Base-by-base conservation (phyloP, 2,797 vertebrate species). In the Rhynchotus rufescens region DNA sequence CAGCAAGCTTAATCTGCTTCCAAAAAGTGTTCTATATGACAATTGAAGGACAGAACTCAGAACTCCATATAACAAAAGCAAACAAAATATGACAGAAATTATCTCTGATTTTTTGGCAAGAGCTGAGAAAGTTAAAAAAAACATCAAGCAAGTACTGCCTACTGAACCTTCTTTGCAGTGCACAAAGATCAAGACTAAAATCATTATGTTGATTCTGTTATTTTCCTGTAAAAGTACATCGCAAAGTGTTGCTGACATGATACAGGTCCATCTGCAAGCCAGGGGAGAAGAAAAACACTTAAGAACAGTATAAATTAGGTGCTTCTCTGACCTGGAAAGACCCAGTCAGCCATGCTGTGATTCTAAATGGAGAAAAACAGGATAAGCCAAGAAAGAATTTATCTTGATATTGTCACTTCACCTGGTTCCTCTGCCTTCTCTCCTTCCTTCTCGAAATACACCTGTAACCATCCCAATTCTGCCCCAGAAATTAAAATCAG, bases 251-350 rank as follows among this genome's bases (percentile, higher is more conserved):
- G 30, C 40, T 72, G 84, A 51, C 88, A 81, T 20, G 65, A 61
- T 90, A 62, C 54, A 73, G 67, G 89, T 94, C 77, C 82, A 67
- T 90, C 86, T 95, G 88, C 84, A 80, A 92, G 52, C n/a, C 79
- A n/a, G 20, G 32, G 36, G 19, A 89, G 57, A 91, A 94, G 90
- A 93, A 96, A 94, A 86, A 82, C 84, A 93, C 89, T 96, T 95
- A 95, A 93, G 82, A 92, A 75, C 26, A 68, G 82, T 89, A 89
- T 81, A 85, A 93, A 95, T 96, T 87, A 86, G 34, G 47, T 92
- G 51, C 74, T 94, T 75, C 86, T 89, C 60, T 81, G 60, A 80
- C 73, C 77, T 94, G 88, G 52, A 85, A 94, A 83, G 78, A 78
- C 87, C 52, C 76, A 87, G 68, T 54, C 57, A 75, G 79, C 44